A percentile compares a stretch with the other conserved stretches of the same genome.
phyloP scores from a whole-genome alignment of 2,888 invertebrate genomes.

The Autographa gamma region DNA sequence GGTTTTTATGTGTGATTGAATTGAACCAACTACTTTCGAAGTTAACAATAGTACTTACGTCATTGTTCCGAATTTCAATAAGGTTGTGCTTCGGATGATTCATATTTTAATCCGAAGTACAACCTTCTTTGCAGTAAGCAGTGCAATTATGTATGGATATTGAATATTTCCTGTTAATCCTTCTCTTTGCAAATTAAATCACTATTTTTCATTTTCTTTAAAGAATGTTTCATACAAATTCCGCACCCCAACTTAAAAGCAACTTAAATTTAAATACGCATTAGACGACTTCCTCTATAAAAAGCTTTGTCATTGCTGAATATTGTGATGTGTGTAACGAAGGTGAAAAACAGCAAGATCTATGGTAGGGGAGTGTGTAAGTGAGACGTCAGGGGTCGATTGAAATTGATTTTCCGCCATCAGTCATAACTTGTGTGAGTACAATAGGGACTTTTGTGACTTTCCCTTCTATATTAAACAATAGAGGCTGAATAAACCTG shows the following conservation, averaged over 20 bases:
- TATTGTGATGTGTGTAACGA: slow-evolving; percentile 88
- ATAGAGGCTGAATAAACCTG: slow-evolving; percentile 19
- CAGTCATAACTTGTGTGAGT: slow-evolving; percentile 80
- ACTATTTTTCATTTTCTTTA: not conserved
- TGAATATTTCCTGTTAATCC: too few species aligned
- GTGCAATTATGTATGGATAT: too few species aligned
- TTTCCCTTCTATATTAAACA: slow-evolving; percentile 52
- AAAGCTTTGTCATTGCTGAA: slow-evolving; percentile 75
- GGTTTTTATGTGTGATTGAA: not conserved
- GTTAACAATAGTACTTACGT: too few species aligned
- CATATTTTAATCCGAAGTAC: too few species aligned
- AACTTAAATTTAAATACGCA: slow-evolving; percentile 80
- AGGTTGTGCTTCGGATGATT: too few species aligned
- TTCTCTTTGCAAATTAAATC: not conserved
- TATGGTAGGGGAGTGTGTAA: slow-evolving; percentile 67
- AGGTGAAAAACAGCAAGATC: slow-evolving; percentile 85
- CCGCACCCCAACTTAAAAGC: slow-evolving; percentile 66
- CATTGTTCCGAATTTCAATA: too few species aligned
- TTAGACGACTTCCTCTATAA: slow-evolving; percentile 75
- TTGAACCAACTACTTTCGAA: too few species aligned
- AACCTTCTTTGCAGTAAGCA: too few species aligned
- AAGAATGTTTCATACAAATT: slow-evolving; percentile 41
- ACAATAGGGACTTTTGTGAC: slow-evolving; percentile 67
- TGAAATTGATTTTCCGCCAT: slow-evolving; percentile 86
- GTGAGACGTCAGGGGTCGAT: slow-evolving; percentile 86